Base-by-base conservation (phyloP, 2,113 vertebrate genomes). In the Entomyzon cyanotis region DNA sequence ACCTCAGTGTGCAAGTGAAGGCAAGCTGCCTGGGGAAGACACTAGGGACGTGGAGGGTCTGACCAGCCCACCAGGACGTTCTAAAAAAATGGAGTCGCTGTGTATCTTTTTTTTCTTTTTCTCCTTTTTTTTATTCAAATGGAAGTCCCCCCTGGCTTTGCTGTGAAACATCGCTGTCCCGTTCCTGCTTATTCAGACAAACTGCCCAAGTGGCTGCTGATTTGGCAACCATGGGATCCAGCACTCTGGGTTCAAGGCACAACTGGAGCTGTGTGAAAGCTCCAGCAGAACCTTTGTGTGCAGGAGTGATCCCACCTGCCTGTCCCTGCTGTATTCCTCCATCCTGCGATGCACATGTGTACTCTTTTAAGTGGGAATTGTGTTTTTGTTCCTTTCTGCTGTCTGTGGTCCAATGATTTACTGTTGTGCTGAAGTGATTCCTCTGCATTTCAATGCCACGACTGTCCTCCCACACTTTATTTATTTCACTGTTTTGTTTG, bases 381-480 rank as follows among this genome's bases (percentile, higher is more conserved):
- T 96, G 90, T 90, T 96, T 90, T 90, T 92, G 30, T 96, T 96
- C 85, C 85, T 96, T 95, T 94, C 87, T 95, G 77, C 96, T 96
- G 77, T 79, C 75, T 78, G 90, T 95, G 90, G 68, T 80, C 87
- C 81, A 74, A 95, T 65, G 81, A 94, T 90, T 95, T 96, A 81
- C 53, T 92, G 84, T 90, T 95, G 93, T 96, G 79, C 71, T 93
- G 69, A 94, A 96, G 76, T 89, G 92, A 87, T 82, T 90, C 75
- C 83, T 80, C 91, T 86, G 83, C 89, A 76, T 97, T 96, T 93
- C 93, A 67, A 69, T 35, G 65, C 90, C 77, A 74, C 9, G 2
- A 78, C 62, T 75, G 84, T 91, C 60, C 69, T 91, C 68, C 56
- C 37, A 55, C 89, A 56, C 56, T 88, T 96, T 95, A 95, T 96